Percentiles rank a stretch among this genome's conserved stretches.
phyloP scores from a whole-genome alignment of 1,140 invertebrate species.

The Cyphomyrmex costatus region DNA sequence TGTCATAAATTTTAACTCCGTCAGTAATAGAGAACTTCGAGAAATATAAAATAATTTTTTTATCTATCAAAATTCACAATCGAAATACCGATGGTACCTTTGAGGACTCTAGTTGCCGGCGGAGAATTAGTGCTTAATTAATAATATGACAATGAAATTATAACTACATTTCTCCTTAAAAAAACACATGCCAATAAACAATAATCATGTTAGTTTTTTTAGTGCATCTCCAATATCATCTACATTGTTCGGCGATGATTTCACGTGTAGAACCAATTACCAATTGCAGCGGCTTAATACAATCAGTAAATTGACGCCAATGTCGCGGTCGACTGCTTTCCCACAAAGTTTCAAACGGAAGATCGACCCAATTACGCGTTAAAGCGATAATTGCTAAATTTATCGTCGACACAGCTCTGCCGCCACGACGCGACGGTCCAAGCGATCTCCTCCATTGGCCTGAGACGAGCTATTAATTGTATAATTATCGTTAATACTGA shows the following conservation, averaged over 20 bases:
- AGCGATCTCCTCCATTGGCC: slow-evolving; percentile 76
- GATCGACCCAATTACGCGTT: slow-evolving; percentile 81
- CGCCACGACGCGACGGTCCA: slow-evolving; percentile 58
- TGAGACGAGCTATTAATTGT: slow-evolving; percentile 79
- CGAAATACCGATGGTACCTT: no score
- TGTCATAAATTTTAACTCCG: no score
- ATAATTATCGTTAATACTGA: slow-evolving; percentile 79
- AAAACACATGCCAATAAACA: background rate
- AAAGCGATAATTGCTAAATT: slow-evolving; percentile 83
- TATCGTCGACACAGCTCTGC: slow-evolving; percentile 74
- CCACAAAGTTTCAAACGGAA: slow-evolving; percentile 79
- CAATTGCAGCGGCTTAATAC: slow-evolving; percentile 77
- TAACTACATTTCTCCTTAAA: background rate
- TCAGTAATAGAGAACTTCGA: no score
- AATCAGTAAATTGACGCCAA: slow-evolving; percentile 83
- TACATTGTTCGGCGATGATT: slow-evolving; percentile 53
- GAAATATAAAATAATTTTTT: no score
- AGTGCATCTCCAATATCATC: background rate
- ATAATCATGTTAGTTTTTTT: slow-evolving; percentile 2
- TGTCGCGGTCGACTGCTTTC: slow-evolving; percentile 83
- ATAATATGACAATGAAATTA: background rate
- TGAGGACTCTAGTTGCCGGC: no score
- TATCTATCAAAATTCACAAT: no score
- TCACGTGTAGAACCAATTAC: slow-evolving; percentile 75
- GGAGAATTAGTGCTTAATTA: background rate